A percentile compares a stretch with the other conserved stretches of the same genome.
Evolutionary conservation across 2,888 invertebrate species (phyloP).

Genomic region (Anticlea derivata): DNA sequence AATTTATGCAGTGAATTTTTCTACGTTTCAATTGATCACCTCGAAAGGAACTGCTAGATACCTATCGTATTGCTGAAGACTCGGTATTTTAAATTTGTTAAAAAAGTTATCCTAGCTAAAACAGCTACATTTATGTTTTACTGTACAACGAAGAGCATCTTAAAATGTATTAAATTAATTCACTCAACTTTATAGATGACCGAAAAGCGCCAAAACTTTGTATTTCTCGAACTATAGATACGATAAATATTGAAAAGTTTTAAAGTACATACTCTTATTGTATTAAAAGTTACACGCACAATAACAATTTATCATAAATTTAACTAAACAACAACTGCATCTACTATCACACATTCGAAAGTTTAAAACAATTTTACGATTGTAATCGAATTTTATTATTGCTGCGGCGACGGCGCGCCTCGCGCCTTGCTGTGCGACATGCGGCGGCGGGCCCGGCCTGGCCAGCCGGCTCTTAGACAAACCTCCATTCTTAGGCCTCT

Average conservation of each 20-base stretch:
- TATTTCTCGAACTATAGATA: conserved; percentile 56
- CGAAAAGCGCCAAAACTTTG: conserved; percentile 64
- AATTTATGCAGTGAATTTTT: conserved; percentile 57
- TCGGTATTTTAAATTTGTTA: conserved; percentile 74
- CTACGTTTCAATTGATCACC: conserved; percentile 52
- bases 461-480: conserved; percentile 10
- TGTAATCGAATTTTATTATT: conserved; percentile 81
- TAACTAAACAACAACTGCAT: conserved; percentile 85
- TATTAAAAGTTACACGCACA: conserved; percentile 81
- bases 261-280: conserved; percentile 66
- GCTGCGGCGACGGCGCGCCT: conserved; percentile 62
- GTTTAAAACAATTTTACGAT: conserved; percentile 83
- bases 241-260: conserved; percentile 67
- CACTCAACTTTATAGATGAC: conserved; percentile 63
- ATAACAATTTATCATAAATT: conserved; percentile 82
- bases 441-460: conserved; percentile 29
- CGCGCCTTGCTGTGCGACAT: conserved; percentile 60
- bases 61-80: conserved; percentile 70
- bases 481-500: conserved; percentile 7
- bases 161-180: conserved; percentile 64
- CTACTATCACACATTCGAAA: conserved; percentile 85
- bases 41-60: conserved; percentile 65
- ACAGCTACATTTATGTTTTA: conserved; percentile 75
- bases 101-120: conserved; percentile 82
- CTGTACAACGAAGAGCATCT: conserved; percentile 79